Evolutionary conservation across 1,140 invertebrate species (phyloP), one percentile per base, ranked within the genome.

Genomic region (Dendroctonus ponderosae): DNA sequence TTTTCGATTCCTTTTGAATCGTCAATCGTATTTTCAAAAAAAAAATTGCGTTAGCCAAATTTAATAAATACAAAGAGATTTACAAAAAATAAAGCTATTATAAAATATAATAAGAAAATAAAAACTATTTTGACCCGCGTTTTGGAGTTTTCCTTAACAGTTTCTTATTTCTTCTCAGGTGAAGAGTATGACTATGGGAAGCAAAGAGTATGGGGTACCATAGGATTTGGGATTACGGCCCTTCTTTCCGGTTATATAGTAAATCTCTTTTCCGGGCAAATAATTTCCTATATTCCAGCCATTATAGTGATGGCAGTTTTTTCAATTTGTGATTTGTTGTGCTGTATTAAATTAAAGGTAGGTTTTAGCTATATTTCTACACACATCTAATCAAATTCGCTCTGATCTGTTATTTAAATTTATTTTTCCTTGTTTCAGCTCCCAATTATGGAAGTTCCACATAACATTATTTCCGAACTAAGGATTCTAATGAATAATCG

Each of bases 161-260:
- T 40, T 39, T 56, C 11, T 8, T 5, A 52, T 14, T 15, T 42
- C 14, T 49, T 72, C 72, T 62, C 38, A 77, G 83, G 83, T 8
- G 80, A 83, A 6, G 78, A 88, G 62, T 85, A 85, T 72, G 84
- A 86, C 48, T 92, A 91, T 72, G 90, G 90, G 2, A 83, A 85
- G 12, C 90, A 92, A 75, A 79, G 90, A 48, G 89, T 91, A 0
- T 91, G 88, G 88, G 90, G 90, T 39, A 90, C 90, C 0, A 85
- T 87, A 41, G 90, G 90, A 12, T 92, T 91, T 73, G 88, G 88
- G 26, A 68, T 84, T 2, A 84, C 88, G 1, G 89, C 89, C 0
- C 71, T 91, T 2, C 67, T 90, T 0, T 81, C 87, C 1, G 90
- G 90, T 0, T 85, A 83, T 72, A 75, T 83, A 0, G 82, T 91